Conservation (phyloP, 2,888 invertebrate genomes). For the Melitaea athalia region DNA sequence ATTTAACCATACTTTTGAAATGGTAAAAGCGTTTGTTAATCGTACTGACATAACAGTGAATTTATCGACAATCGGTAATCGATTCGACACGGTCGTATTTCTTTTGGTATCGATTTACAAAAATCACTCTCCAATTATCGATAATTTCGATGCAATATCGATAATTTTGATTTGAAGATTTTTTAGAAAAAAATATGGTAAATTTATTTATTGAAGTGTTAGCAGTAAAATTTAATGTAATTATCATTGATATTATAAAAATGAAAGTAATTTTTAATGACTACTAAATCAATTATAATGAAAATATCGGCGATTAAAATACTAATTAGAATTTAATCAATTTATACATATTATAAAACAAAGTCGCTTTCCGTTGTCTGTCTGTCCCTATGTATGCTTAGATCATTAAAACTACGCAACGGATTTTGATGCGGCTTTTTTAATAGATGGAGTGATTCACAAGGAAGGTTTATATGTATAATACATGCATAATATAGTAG, state of each 20-base stretch:
- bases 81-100: conserved; percentile 4
- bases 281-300: background rate
- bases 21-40: conserved; percentile 13
- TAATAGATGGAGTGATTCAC: too few species aligned
- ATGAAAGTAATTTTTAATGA: background rate
- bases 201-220: too few species aligned
- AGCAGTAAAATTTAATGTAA: background rate
- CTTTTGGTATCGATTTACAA: background rate
- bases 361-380: too few species aligned
- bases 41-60: conserved; percentile 6
- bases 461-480: too few species aligned
- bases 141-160: background rate
- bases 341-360: too few species aligned
- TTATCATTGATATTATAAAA: background rate
- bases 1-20: background rate
- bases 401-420: too few species aligned
- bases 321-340: too few species aligned
- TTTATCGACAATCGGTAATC: conserved; percentile 9
- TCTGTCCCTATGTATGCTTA: too few species aligned
- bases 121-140: background rate
- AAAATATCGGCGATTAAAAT: background rate
- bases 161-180: background rate
- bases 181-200: too few species aligned
- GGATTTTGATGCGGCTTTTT: too few species aligned
- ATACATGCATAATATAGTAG: too few species aligned